Percentiles rank a stretch among this genome's conserved stretches.
Conservation (phyloP, 2,888 invertebrate genomes). For the Machimus atricapillus region DNA sequence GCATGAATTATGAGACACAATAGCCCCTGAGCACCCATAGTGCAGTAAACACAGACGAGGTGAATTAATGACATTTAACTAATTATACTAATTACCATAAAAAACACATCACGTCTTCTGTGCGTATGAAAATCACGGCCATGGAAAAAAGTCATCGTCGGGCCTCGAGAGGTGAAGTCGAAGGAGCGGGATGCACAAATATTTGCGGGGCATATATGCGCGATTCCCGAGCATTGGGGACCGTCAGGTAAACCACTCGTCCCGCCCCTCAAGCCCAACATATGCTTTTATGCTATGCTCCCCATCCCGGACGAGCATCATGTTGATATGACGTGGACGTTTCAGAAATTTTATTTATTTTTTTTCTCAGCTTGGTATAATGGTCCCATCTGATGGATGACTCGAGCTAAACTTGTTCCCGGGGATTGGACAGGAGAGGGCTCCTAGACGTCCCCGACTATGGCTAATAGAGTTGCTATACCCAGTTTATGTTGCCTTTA, state of each 20-base stretch:
- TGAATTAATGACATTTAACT: slow-evolving; percentile 40
- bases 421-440: neutral
- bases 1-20: neutral
- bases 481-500: neutral
- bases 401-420: neutral
- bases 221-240: neutral
- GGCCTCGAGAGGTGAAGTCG: neutral
- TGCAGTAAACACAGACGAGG: neutral
- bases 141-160: neutral
- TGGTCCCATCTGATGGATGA: neutral
- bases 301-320: slow-evolving; percentile 3
- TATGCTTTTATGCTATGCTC: neutral
- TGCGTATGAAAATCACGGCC: slow-evolving; percentile 8
- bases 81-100: slow-evolving; percentile 42
- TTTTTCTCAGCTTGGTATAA: neutral
- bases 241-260: neutral
- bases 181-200: neutral
- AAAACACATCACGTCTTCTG: slow-evolving; percentile 15
- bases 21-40: neutral
- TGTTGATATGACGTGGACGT: slow-evolving; percentile 31
- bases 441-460: neutral
- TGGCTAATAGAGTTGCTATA: slow-evolving; percentile 6
- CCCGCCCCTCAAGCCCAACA: neutral
- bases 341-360: neutral
- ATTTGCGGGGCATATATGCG: neutral